phyloP scores from a whole-genome alignment of 2,113 vertebrate species.

The Pollimyrus isidori region DNA sequence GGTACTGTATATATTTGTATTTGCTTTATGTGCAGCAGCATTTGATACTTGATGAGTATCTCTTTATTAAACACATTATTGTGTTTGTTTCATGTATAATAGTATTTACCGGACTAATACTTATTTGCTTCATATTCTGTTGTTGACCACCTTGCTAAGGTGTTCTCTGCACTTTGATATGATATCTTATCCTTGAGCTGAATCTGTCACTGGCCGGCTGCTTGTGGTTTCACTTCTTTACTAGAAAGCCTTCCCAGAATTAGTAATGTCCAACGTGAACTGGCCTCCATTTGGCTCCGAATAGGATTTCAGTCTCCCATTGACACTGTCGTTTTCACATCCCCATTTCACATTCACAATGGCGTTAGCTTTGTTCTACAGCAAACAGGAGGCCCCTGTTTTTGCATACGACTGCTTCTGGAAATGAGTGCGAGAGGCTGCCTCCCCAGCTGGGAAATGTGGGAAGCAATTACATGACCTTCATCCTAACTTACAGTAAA shows the following conservation, averaged over 20 bases:
- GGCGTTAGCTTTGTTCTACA: neutral
- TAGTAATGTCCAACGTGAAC: neutral
- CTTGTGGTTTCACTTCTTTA: neutral
- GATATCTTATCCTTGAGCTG: neutral
- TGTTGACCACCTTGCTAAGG: neutral
- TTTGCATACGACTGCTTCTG: neutral
- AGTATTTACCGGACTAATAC: neutral
- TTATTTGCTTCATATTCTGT: neutral
- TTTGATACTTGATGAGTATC: neutral
- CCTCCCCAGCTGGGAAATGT: neutral
- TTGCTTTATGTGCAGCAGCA: neutral
- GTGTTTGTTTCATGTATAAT: neutral
- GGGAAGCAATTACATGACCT: slow-evolving; percentile 5
- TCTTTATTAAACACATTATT: neutral
- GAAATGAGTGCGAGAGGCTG: neutral
- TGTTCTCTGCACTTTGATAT: neutral
- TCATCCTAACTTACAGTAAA: neutral
- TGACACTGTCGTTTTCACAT: neutral
- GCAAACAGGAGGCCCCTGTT: neutral
- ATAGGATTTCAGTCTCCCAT: neutral
- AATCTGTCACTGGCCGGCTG: neutral
- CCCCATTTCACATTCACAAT: neutral
- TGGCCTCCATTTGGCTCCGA: neutral
- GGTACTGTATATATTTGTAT: neutral
- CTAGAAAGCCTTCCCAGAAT: neutral